Evolutionary conservation across 2,888 invertebrate species (phyloP).

Genomic region (Choristoneura rosaceana): DNA sequence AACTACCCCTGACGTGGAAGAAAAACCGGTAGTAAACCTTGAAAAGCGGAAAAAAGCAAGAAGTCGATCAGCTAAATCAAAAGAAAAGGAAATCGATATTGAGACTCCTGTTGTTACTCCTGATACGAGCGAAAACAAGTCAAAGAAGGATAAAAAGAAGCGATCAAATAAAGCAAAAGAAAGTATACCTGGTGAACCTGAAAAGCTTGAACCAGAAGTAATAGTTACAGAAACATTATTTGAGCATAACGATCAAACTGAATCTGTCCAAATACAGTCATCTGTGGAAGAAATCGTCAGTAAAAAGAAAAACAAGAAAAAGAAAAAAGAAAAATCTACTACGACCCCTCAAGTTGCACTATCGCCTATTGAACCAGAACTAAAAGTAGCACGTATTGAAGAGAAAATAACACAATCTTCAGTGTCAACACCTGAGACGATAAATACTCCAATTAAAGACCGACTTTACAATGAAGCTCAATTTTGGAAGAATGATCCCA

Average conservation of each 20-base stretch:
- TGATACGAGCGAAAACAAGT: constrained; percentile 61
- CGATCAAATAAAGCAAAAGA: constrained; percentile 62
- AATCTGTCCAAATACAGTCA: constrained; percentile 17
- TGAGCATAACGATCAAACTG: constrained; percentile 44
- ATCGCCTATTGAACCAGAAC: constrained; percentile 43
- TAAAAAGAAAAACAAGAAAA: constrained; percentile 70
- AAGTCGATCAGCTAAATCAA: constrained; percentile 72
- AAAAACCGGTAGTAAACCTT: constrained; percentile 46
- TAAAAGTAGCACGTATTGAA: constrained; percentile 40
- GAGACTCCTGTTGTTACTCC: constrained; percentile 50
- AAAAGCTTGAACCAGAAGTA: constrained; percentile 41
- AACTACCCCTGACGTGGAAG: constrained; percentile 54
- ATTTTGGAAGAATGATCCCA: constrained; percentile 75
- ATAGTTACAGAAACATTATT: constrained; percentile 23
- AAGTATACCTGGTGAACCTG: constrained; percentile 45
- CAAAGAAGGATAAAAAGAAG: constrained; percentile 72
- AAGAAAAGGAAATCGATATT: constrained; percentile 68
- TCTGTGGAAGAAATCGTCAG: constrained; percentile 49
- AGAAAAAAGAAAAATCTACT: constrained; percentile 63
- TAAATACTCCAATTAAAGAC: constrained; percentile 77
- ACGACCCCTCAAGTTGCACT: constrained; percentile 51
- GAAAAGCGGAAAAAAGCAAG: constrained; percentile 49
- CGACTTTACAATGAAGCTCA: constrained; percentile 77
- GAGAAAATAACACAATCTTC: constrained; percentile 51
- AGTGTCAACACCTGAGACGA: constrained; percentile 71